These are phyloP conservation scores for Penaeus vannamei DNA, from an alignment of 1,140 invertebrate genomes.

Conservation along the genomic window DNA sequence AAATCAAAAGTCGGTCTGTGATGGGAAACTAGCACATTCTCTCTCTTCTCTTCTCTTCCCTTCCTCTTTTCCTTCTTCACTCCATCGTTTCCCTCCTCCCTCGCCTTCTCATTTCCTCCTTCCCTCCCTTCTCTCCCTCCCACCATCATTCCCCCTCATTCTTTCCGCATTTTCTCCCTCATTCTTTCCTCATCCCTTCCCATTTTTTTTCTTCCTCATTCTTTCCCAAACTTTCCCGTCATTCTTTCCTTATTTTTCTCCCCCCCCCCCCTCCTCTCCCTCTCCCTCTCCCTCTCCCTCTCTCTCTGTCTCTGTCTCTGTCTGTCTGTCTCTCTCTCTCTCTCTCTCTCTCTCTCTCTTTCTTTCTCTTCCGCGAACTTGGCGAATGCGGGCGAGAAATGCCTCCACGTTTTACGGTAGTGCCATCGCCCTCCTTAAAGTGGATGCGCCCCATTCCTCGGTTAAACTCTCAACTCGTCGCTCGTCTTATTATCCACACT, in stretches of 20 bases:
- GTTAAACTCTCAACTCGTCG: too few species aligned
- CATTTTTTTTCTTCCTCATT: neutral
- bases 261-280: neutral
- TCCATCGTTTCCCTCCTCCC: neutral
- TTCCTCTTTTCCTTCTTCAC: too few species aligned
- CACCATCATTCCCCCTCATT: too few species aligned
- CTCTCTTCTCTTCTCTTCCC: too few species aligned
- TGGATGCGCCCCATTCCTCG: too few species aligned
- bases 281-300: slow-evolving; percentile 19
- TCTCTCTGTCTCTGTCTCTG: slow-evolving; percentile 1
- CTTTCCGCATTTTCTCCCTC: neutral
- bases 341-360: slow-evolving; percentile 26
- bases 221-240: neutral
- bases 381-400: too few species aligned
- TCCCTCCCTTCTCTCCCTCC: neutral
- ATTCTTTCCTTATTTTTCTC: neutral
- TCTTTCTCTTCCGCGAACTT: slow-evolving; percentile 7
- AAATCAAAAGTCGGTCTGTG: too few species aligned
- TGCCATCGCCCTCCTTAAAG: too few species aligned
- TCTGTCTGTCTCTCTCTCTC: slow-evolving; percentile 1
- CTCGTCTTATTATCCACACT: too few species aligned
- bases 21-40: too few species aligned
- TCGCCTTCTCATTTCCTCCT: neutral
- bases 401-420: too few species aligned
- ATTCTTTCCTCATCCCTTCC: neutral